Percentiles rank a stretch among this genome's conserved stretches.
phyloP scores from a whole-genome alignment of 2,888 invertebrate species.

The Chrysopilus asiliformis region DNA sequence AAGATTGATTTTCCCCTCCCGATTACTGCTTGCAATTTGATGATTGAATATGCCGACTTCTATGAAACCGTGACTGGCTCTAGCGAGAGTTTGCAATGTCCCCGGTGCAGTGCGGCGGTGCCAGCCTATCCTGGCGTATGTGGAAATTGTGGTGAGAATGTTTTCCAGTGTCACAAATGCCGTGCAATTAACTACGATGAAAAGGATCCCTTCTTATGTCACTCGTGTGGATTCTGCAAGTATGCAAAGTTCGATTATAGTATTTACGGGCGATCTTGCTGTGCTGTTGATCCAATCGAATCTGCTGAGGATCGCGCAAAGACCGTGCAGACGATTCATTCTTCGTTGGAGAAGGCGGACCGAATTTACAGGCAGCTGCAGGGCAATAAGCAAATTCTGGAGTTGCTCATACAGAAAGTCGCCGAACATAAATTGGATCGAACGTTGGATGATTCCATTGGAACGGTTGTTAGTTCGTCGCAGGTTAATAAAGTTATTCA shows the following conservation, averaged over 20 bases:
- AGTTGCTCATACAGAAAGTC: constrained; percentile 72
- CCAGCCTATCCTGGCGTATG: constrained; percentile 97
- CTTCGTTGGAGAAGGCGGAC: constrained; percentile 86
- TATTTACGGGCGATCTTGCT: constrained; percentile 78
- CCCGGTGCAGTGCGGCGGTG: constrained; percentile 90
- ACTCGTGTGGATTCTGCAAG: constrained; percentile 98
- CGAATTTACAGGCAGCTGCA: constrained; percentile 83
- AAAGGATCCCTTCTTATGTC: constrained; percentile 96
- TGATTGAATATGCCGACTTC: constrained; percentile 97
- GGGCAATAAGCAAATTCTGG: constrained; percentile 78
- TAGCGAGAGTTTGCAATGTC: constrained; percentile 57
- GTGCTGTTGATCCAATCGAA: constrained; percentile 94
- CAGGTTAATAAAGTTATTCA: constrained; percentile 90
- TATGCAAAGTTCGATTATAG: constrained; percentile 98
- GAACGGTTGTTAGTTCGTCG: constrained; percentile 39
- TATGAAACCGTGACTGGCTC: constrained; percentile 83
- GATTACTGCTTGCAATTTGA: constrained; percentile 93
- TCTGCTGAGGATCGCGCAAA: constrained; percentile 94
- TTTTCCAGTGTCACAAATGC: constrained; percentile 98
- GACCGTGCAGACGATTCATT: constrained; percentile 82
- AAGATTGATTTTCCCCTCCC: constrained; percentile 95
- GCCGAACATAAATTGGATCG: constrained; percentile 73
- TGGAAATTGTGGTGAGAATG: constrained; percentile 75
- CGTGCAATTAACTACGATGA: constrained; percentile 98
- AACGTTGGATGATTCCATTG: constrained; percentile 38